These are phyloP conservation scores for Leucophenga montana DNA, from an alignment of 2,888 invertebrate species.

Conservation along the genomic window DNA sequence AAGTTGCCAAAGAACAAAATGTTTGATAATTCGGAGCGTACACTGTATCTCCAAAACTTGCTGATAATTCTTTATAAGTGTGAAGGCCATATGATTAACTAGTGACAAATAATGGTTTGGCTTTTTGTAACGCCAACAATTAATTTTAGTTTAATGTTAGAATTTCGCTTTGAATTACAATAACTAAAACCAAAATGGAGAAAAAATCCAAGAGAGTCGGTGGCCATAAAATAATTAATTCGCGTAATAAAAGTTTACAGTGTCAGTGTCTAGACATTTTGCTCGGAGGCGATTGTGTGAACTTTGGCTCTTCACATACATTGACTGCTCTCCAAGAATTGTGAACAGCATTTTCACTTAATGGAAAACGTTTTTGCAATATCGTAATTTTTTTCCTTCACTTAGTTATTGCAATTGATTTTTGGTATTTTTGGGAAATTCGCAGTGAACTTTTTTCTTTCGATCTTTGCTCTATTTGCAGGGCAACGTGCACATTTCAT, in stretches of 20 bases:
- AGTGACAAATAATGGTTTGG: too few species aligned
- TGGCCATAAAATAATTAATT: conserved; percentile 17
- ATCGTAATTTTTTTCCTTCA: conserved; percentile 23
- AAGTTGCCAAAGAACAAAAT: too few species aligned
- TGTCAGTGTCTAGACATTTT: conserved; percentile 43
- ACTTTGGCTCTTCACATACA: too few species aligned
- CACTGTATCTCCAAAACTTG: too few species aligned
- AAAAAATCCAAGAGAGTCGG: too few species aligned
- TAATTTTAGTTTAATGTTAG: not conserved
- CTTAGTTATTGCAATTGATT: conserved; percentile 63
- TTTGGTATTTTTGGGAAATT: conserved; percentile 54
- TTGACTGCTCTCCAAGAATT: not conserved
- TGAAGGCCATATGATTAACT: too few species aligned
- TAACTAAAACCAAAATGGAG: too few species aligned
- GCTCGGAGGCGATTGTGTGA: conserved; percentile 19
- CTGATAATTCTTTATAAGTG: too few species aligned
- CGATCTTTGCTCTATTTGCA: conserved; percentile 28
- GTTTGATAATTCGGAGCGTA: too few species aligned
- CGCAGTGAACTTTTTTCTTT: conserved; percentile 36
- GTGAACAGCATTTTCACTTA: conserved; percentile 37
- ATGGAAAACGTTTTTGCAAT: conserved; percentile 24
- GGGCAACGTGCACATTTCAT: conserved; percentile 61
- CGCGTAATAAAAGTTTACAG: conserved; percentile 28
- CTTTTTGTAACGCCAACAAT: too few species aligned
- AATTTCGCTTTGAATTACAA: too few species aligned